Base-by-base conservation (phyloP, 2,797 vertebrate species). In the Aulostomus chinensis region DNA sequence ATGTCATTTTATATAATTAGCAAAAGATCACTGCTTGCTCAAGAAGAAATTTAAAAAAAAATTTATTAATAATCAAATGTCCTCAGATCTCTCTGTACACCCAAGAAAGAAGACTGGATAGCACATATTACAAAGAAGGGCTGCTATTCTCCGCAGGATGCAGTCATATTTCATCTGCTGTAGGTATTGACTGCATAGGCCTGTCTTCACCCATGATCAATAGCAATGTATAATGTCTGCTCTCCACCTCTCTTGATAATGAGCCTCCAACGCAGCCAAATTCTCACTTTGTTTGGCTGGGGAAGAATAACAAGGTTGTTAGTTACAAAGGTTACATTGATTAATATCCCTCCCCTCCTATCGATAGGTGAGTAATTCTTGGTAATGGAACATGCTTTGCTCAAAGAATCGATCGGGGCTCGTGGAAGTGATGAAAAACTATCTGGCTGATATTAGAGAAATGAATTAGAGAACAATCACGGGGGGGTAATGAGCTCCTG, bases 261-360 rank as follows among this genome's bases (percentile, higher is more conserved):
- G 69, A 82, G 73, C 73, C 63, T 51, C 50, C 25, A 75, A 73
- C 38, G 56, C 40, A 58, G 60, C 62, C 74, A 58, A 66, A 79
- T 70, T 77, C 76, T 79, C 72, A 82, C 84, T 83, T 59, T 69
- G 73, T 78, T 85, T 84, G 73, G 69, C 80, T 82, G 81, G 65
- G 58, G 71, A 78, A 76, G 67, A 86, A 85, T 85, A 89, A 89
- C 85, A 89, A 81, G 76, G 85, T 76, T 87, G 84, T 86, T 89
- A 85, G 73, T 67, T 53, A 75, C 73, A 87, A 83, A 88, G 86
- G 80, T 86, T 86, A 62, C 72, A 81, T 75, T 89, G 86, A 89
- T 86, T 86, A 68, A 89, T 85, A 84, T 83, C 71, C 70, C 16
- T 36, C 68, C 67, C 57, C 47, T 41, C 53, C 52, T 60, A 56